Percentiles rank a stretch among this genome's conserved stretches.
phyloP scores from a whole-genome alignment of 2,113 vertebrate genomes.

The Saccopteryx leptura region DNA sequence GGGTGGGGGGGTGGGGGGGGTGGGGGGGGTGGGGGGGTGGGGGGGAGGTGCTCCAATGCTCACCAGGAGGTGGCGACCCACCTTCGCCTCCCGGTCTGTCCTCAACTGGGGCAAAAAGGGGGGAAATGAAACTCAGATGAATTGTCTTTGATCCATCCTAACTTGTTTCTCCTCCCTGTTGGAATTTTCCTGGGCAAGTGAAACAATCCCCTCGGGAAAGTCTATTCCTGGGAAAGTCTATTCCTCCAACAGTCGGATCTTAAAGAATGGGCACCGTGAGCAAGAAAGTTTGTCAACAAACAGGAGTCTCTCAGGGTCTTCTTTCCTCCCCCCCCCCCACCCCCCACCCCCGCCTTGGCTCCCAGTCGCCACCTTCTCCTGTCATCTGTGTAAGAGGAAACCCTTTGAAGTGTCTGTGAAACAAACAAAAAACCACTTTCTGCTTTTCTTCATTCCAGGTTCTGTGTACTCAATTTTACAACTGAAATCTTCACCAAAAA shows the following conservation, averaged over 20 bases:
- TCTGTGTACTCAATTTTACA: conserved; percentile 51
- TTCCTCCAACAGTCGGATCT: background rate
- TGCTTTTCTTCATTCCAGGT: background rate
- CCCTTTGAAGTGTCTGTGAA: background rate
- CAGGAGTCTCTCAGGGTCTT: background rate
- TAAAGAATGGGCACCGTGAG: background rate
- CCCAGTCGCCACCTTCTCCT: background rate
- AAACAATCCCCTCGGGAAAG: background rate
- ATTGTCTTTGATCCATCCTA: background rate
- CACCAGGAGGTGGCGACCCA: fast-evolving
- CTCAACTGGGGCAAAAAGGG: no score
- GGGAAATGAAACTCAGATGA: background rate
- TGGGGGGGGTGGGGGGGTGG: no score
- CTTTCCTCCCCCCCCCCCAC: fast-evolving
- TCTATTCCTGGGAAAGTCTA: background rate
- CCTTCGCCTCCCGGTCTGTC: background rate
- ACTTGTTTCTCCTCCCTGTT: background rate
- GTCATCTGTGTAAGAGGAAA: conserved; percentile 45
- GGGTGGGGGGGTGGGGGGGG: no score
- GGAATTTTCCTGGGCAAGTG: background rate
- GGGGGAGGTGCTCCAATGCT: no score
- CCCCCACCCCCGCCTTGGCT: background rate
- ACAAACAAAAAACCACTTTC: conserved; percentile 8
- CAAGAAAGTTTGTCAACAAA: background rate
- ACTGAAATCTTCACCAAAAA: conserved; percentile 35